Evolutionary conservation across 2,113 vertebrate genomes (phyloP).

Genomic region (Entelurus aequoreus): DNA sequence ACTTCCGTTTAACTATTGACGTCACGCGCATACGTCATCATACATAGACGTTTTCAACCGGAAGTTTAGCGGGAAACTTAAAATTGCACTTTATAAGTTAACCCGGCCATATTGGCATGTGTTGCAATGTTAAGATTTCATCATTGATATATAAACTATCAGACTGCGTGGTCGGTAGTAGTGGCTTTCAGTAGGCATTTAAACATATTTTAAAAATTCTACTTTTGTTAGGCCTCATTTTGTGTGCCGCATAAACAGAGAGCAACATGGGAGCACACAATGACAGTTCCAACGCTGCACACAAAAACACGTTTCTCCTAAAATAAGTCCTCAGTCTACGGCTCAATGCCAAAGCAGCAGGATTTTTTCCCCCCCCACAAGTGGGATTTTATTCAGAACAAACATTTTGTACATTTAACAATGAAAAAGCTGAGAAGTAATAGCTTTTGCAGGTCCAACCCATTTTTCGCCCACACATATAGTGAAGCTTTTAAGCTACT

Average conservation of each 20-base stretch:
- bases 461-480: conserved; percentile 6
- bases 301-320: conserved; percentile 24
- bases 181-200: too few relatives aligned
- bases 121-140: too few relatives aligned
- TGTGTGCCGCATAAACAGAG: conserved; percentile 17
- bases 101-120: too few relatives aligned
- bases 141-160: too few relatives aligned
- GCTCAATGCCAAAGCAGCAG: conserved; percentile 11
- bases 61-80: too few relatives aligned
- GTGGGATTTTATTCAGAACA: conserved; percentile 59
- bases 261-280: conserved; percentile 38
- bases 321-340: conserved; percentile 27
- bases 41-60: too few relatives aligned
- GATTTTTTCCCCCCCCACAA: conserved; percentile 25
- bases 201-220: conserved; percentile 28
- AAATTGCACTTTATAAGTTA: too few relatives aligned
- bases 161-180: too few relatives aligned
- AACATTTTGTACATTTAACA: conserved; percentile 32
- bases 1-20: too few relatives aligned
- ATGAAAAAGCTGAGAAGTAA: conserved; percentile 28
- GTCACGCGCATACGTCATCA: too few relatives aligned
- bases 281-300: conserved; percentile 35
- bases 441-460: conserved; percentile 18
- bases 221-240: conserved; percentile 28
- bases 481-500: conserved; percentile 47